Conservation (phyloP, 1,140 invertebrate species). For the Drosophila pectinifera region DNA sequence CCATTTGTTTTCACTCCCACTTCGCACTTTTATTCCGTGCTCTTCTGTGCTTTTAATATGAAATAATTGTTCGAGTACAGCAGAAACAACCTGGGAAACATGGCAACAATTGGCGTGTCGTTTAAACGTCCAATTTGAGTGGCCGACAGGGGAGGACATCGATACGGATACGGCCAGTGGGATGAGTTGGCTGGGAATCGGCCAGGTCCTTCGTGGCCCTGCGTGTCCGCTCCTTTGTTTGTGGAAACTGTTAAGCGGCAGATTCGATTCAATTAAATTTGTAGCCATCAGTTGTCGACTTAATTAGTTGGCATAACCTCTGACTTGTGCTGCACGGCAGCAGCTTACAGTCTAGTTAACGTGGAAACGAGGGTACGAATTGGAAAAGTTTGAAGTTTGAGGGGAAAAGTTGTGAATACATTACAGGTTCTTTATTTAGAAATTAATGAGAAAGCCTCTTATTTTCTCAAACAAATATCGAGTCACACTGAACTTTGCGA, state of each 20-base stretch:
- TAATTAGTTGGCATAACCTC: slow-evolving; percentile 73
- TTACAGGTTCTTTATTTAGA: slow-evolving; percentile 5
- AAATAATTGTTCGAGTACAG: slow-evolving; percentile 49
- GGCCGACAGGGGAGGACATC: slow-evolving; percentile 43
- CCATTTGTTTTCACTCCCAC: slow-evolving; percentile 69
- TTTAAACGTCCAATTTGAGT: slow-evolving; percentile 70
- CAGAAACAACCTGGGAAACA: slow-evolving; percentile 38
- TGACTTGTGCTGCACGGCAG: slow-evolving; percentile 23
- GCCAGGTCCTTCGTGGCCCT: not conserved
- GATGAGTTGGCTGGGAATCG: not conserved
- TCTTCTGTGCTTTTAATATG: slow-evolving; percentile 48
- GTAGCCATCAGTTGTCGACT: slow-evolving; percentile 68
- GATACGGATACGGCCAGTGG: slow-evolving; percentile 15
- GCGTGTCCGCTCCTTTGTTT: slow-evolving; percentile 52
- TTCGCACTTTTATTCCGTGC: slow-evolving; percentile 5
- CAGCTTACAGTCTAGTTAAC: slow-evolving; percentile 20
- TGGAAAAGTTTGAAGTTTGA: not conserved
- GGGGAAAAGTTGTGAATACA: slow-evolving; percentile 2
- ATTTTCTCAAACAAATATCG: not conserved
- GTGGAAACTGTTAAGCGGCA: slow-evolving; percentile 62
- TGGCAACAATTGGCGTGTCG: slow-evolving; percentile 65
- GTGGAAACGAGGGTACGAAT: not conserved
- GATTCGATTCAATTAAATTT: slow-evolving; percentile 81
- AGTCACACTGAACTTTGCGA: no score
- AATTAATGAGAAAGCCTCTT: slow-evolving; percentile 8